Evolutionary conservation across 1,140 invertebrate genomes (phyloP).

Genomic region (Neodiprion fabricii): DNA sequence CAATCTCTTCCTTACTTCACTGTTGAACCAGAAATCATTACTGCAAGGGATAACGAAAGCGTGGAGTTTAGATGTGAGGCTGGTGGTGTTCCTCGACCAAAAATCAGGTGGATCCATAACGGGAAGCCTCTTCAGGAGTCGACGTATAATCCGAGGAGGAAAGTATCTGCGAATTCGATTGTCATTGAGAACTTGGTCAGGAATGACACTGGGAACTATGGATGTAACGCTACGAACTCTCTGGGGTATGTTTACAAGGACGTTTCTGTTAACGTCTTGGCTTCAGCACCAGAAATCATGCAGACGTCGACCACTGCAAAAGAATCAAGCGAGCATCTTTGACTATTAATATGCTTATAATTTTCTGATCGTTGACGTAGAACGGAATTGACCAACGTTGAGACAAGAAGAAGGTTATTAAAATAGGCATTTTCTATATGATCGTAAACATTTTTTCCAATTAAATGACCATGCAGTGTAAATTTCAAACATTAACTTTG

Average conservation of each 20-base stretch:
- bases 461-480: too few species aligned
- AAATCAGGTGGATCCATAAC: constrained; percentile 97
- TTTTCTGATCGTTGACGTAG: too few species aligned
- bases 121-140: constrained; percentile 85
- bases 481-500: too few species aligned
- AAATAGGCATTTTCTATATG: too few species aligned
- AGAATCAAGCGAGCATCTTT: too few species aligned
- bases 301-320: constrained; percentile 69
- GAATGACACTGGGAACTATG: constrained; percentile 95
- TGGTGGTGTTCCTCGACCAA: constrained; percentile 84
- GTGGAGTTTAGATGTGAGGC: constrained; percentile 89
- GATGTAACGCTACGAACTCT: constrained; percentile 98
- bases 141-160: constrained; percentile 74
- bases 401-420: too few species aligned
- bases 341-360: too few species aligned
- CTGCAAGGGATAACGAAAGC: constrained; percentile 90
- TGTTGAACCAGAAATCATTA: constrained; percentile 86
- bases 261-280: constrained; percentile 96
- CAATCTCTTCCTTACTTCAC: constrained; percentile 91
- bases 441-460: too few species aligned
- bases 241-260: constrained; percentile 98
- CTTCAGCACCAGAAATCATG: constrained; percentile 89
- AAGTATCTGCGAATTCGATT: constrained; percentile 76
- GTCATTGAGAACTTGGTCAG: constrained; percentile 84
- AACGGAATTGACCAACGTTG: too few species aligned